Percentiles rank a stretch among this genome's conserved stretches.
These are phyloP conservation scores for Pangasius mekongensis DNA, from an alignment of 2,797 vertebrate species.

Conservation along the genomic window DNA sequence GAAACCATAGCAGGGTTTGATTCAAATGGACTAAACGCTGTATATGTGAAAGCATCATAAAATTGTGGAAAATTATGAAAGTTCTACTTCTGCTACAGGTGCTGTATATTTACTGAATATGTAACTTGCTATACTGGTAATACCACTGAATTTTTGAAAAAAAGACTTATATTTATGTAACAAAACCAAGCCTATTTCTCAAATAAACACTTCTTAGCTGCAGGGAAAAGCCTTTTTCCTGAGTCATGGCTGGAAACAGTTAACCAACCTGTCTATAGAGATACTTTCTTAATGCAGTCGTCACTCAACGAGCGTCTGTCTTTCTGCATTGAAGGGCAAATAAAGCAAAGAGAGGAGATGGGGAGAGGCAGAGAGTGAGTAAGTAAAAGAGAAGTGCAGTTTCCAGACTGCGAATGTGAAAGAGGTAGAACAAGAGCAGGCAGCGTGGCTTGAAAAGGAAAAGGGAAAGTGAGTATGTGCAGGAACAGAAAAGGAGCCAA, in stretches of 20 bases:
- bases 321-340: conserved; percentile 54
- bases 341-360: conserved; percentile 51
- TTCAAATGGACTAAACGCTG: background rate
- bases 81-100: background rate
- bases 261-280: conserved; percentile 21
- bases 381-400: background rate
- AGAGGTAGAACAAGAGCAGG: conserved; percentile 20
- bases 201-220: background rate
- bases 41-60: background rate
- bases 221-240: background rate
- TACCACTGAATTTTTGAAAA: background rate
- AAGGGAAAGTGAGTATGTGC: conserved; percentile 2
- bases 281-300: conserved; percentile 58
- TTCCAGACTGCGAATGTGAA: conserved; percentile 12
- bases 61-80: background rate
- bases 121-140: background rate
- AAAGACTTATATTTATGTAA: background rate
- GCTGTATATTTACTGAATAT: background rate
- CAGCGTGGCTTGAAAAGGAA: conserved; percentile 22
- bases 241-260: conserved; percentile 44
- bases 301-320: conserved; percentile 61
- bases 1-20: background rate
- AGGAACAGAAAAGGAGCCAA: background rate
- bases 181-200: background rate
- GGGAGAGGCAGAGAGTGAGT: conserved; percentile 13